A percentile compares a stretch with the other conserved stretches of the same genome.
phyloP scores from a whole-genome alignment of 2,888 invertebrate genomes.

The Pammene fasciana region DNA sequence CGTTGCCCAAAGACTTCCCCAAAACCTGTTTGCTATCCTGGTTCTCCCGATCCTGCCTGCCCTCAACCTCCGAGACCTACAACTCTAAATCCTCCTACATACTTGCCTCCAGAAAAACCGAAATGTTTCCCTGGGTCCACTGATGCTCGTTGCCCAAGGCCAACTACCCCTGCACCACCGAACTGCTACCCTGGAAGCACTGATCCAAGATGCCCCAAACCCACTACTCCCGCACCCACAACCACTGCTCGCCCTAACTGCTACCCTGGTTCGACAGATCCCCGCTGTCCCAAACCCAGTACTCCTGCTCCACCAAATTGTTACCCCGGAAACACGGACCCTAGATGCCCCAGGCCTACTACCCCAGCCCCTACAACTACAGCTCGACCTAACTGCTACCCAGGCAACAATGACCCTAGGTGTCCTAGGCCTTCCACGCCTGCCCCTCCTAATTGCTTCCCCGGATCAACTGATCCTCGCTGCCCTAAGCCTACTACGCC shows the following conservation, averaged over 20 bases:
- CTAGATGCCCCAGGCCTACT: slow-evolving; percentile 51
- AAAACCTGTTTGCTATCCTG: slow-evolving; percentile 58
- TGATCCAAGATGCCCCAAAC: slow-evolving; percentile 54
- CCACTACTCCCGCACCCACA: slow-evolving; percentile 46
- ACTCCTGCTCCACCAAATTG: slow-evolving; percentile 50
- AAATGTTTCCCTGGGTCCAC: slow-evolving; percentile 46
- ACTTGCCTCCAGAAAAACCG: slow-evolving; percentile 39
- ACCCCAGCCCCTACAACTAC: slow-evolving; percentile 35
- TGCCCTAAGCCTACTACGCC: slow-evolving; percentile 56
- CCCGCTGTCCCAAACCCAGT: slow-evolving; percentile 52
- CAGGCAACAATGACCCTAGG: slow-evolving; percentile 46
- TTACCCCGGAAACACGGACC: slow-evolving; percentile 57
- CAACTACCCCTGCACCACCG: slow-evolving; percentile 50
- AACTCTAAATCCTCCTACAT: slow-evolving; percentile 46
- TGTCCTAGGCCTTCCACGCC: slow-evolving; percentile 52
- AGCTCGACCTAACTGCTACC: slow-evolving; percentile 22
- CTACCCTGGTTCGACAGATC: slow-evolving; percentile 59
- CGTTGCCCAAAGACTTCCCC: slow-evolving; percentile 47
- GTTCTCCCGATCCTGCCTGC: slow-evolving; percentile 62
- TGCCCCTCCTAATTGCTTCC: slow-evolving; percentile 50
- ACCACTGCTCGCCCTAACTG: slow-evolving; percentile 48
- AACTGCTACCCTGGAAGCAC: slow-evolving; percentile 57
- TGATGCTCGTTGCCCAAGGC: slow-evolving; percentile 54
- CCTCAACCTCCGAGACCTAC: slow-evolving; percentile 51
- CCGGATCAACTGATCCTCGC: slow-evolving; percentile 62